Evolutionary conservation across 2,113 vertebrate genomes (phyloP), one percentile per base, ranked within the genome.

Genomic region (Salvelinus sp.): DNA sequence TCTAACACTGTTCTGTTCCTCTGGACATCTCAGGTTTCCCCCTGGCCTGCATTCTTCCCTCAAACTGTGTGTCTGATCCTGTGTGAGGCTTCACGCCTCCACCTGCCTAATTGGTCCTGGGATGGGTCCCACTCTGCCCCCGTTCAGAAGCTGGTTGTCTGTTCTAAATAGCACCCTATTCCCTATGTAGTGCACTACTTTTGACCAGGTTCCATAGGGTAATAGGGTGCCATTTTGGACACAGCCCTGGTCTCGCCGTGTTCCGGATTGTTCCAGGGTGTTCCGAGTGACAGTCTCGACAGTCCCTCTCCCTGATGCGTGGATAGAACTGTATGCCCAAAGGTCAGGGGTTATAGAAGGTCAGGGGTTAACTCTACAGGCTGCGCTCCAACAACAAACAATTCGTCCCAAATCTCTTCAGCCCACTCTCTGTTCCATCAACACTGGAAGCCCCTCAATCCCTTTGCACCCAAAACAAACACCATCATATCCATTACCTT

Each of bases 321-420:
- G 88, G 88, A 92, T 71, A 75, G 89, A 89, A 79, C 81, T 79
- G 86, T 80, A 77, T 57, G 74, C 50, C 83, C 64, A 30, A 1
- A 33, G 88, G 85, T 86, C 82, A 90, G 23, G 86, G 88, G 88
- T 60, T 88, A 81, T 70, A 28, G 18, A 75, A 86, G 88, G 88
- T 82, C 84, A 83, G 78, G 85, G 93, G 90, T 92, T 90, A 93
- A 90, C 77, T 74, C 89, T 81, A 87, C 80, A 69, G 79, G 83
- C 75, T 75, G 81, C 80, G 65, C 78, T 89, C 28, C 73, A 85
- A 89, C 76, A 91, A 90, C 88, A 94, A 92, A 91, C 85, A 89
- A 74, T 78, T 72, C 47, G 79, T 86, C 77, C 76, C 60, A 28
- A 83, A 81, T 80, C 84, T 78, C 72, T 85, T 82, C 79, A 66